phyloP scores from a whole-genome alignment of 2,888 invertebrate species.

The Dicyrtoma fusca region DNA sequence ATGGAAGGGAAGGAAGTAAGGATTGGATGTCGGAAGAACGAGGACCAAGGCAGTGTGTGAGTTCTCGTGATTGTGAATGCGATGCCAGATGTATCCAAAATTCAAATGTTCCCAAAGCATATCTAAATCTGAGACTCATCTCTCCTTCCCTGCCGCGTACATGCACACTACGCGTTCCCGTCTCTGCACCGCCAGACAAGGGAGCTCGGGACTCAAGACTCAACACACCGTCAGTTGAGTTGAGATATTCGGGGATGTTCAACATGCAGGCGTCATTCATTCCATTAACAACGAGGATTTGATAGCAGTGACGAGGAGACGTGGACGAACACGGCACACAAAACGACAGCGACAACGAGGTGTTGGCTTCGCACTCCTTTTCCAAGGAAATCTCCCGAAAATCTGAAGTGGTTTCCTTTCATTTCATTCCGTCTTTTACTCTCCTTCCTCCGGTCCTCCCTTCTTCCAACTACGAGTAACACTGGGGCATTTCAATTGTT shows the following conservation, averaged over 20 bases:
- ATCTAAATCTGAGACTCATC: too few species aligned
- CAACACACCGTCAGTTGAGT: too few species aligned
- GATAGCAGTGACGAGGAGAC: constrained; percentile 10
- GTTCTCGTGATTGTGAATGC: not conserved
- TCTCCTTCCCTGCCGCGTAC: too few species aligned
- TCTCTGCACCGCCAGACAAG: too few species aligned
- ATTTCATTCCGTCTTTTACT: too few species aligned
- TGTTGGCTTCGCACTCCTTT: too few species aligned
- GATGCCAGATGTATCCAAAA: constrained; percentile 16
- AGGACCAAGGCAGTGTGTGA: not conserved
- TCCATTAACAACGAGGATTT: constrained; percentile 33
- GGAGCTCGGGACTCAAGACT: too few species aligned
- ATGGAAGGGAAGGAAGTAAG: not conserved
- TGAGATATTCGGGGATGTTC: constrained; percentile 5
- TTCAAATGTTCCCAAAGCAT: constrained; percentile 23
- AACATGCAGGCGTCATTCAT: constrained; percentile 34
- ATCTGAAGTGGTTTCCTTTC: not conserved
- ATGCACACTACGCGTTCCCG: too few species aligned
- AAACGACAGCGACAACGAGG: too few species aligned
- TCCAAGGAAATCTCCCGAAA: not conserved
- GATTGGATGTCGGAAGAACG: not conserved
- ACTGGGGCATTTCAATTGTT: too few species aligned
- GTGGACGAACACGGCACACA: not conserved
- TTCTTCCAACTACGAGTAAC: too few species aligned
- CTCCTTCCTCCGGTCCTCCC: not conserved